These are phyloP conservation scores for Thermophis baileyi DNA, from an alignment of 2,113 vertebrate species.

Conservation along the genomic window DNA sequence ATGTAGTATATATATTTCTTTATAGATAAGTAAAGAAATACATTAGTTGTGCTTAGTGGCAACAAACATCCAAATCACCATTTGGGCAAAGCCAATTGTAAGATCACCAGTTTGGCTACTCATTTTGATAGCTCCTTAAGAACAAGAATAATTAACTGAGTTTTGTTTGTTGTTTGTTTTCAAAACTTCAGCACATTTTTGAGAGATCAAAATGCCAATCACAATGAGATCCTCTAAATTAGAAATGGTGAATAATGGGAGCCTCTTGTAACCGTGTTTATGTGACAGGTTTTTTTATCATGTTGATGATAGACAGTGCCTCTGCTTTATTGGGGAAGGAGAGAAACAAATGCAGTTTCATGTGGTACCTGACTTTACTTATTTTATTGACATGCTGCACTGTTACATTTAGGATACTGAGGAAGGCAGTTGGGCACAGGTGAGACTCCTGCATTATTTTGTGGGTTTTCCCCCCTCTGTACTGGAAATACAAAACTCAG, in stretches of 20 bases:
- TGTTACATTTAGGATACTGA: slow-evolving; percentile 85
- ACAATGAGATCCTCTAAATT: not conserved
- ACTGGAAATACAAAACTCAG: not conserved
- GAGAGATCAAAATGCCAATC: not conserved
- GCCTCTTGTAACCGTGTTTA: not conserved
- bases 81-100: not conserved
- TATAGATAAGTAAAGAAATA: not conserved
- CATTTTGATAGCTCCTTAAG: not conserved
- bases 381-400: slow-evolving; percentile 76
- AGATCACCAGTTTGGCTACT: not conserved
- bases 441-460: slow-evolving; percentile 67
- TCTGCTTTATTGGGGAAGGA: not conserved
- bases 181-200: not conserved
- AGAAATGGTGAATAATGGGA: not conserved
- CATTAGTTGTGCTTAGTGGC: not conserved
- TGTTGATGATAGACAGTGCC: not conserved
- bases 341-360: not conserved
- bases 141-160: not conserved
- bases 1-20: not conserved
- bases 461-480: accelerated
- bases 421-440: slow-evolving; percentile 98
- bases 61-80: not conserved
- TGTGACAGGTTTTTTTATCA: not conserved
- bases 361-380: slow-evolving; percentile 56
- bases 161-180: not conserved